A percentile compares a stretch with the other conserved stretches of the same genome.
Evolutionary conservation across 2,888 invertebrate genomes (phyloP).

Genomic region (Parelbella ahira): DNA sequence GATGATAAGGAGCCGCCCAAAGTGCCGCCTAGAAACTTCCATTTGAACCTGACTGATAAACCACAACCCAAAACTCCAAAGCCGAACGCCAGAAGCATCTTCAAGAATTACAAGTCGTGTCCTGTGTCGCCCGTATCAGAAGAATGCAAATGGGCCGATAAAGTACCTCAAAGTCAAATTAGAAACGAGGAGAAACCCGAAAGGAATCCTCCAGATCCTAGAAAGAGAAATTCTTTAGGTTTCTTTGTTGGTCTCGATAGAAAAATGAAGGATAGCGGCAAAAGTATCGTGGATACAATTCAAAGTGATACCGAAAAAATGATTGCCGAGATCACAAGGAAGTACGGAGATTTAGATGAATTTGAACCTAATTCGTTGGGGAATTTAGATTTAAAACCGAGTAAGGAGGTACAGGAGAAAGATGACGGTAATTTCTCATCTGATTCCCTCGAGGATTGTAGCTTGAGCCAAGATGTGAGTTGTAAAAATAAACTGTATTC

Average conservation of each 20-base stretch:
- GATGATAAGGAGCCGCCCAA: constrained; percentile 50
- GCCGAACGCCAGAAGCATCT: constrained; percentile 74
- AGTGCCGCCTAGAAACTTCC: constrained; percentile 60
- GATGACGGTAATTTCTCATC: constrained; percentile 88
- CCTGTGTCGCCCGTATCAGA: constrained; percentile 92
- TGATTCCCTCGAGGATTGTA: constrained; percentile 88
- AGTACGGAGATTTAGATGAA: constrained; percentile 82
- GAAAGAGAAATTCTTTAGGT: constrained; percentile 82
- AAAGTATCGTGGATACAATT: constrained; percentile 82
- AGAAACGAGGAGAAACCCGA: constrained; percentile 36
- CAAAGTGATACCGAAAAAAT: constrained; percentile 83
- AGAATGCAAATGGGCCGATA: constrained; percentile 84
- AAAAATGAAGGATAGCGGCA: constrained; percentile 56
- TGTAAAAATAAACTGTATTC: constrained; percentile 74
- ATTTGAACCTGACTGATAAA: constrained; percentile 62
- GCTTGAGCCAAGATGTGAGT: constrained; percentile 77
- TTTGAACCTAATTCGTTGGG: constrained; percentile 51
- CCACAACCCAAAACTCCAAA: constrained; percentile 54
- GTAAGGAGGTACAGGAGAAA: constrained; percentile 57
- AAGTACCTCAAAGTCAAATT: constrained; percentile 51
- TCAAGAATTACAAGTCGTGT: constrained; percentile 87
- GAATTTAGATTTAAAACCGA: constrained; percentile 64
- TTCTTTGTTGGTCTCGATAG: constrained; percentile 83
- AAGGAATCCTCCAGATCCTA: constrained; percentile 67
- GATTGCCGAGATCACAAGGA: constrained; percentile 83